phyloP scores from a whole-genome alignment of 2,888 invertebrate species.

The Acanthococcus lagerstroemiae region DNA sequence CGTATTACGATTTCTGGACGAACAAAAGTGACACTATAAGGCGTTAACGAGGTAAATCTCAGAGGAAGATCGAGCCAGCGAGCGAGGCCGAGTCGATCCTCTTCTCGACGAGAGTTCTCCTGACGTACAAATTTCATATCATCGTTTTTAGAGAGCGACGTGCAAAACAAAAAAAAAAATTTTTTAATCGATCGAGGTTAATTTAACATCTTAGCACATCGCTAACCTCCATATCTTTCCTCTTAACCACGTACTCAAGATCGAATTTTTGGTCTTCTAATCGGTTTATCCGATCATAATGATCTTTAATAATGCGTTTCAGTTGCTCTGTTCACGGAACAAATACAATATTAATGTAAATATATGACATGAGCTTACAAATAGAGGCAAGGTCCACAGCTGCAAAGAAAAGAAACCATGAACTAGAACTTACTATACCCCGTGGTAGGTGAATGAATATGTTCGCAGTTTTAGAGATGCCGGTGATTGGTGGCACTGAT shows the following conservation, averaged over 20 bases:
- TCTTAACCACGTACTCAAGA: conserved; percentile 94
- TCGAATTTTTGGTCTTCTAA: conserved; percentile 96
- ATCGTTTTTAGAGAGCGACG: too few relatives aligned
- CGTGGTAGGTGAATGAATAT: too few relatives aligned
- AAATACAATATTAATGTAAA: conserved; percentile 14
- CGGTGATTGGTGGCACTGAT: too few relatives aligned
- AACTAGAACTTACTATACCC: too few relatives aligned
- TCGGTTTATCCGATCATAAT: conserved; percentile 75
- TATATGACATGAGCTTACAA: conserved; percentile 16
- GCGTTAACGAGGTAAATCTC: neutral
- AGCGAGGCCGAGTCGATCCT: too few relatives aligned
- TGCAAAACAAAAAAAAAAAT: conserved; percentile 15
- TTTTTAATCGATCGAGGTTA: conserved; percentile 6
- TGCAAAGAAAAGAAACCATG: too few relatives aligned
- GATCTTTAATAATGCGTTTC: conserved; percentile 66
- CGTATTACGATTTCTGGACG: neutral
- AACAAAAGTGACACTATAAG: neutral
- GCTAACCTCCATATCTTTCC: conserved; percentile 62
- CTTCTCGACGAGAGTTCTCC: too few relatives aligned
- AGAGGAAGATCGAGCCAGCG: neutral
- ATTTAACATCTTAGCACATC: conserved; percentile 38
- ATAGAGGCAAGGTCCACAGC: too few relatives aligned
- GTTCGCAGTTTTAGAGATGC: too few relatives aligned
- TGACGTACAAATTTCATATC: too few relatives aligned
- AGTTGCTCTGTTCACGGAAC: conserved; percentile 54